Evolutionary conservation across 1,140 invertebrate species (phyloP), one percentile per base, ranked within the genome.

Genomic region (Adoxophyes honmai): DNA sequence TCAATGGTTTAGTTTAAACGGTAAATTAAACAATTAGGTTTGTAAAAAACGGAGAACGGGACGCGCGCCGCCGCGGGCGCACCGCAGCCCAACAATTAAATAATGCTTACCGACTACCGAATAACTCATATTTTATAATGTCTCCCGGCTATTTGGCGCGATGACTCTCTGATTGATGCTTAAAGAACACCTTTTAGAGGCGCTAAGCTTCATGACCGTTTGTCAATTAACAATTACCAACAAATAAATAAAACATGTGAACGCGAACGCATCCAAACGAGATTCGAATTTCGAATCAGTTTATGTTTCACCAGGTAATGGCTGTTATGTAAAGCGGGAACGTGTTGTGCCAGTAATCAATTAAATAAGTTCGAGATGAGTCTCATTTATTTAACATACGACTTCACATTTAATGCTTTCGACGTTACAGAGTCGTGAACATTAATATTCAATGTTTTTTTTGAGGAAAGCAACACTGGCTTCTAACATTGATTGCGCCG

Each of bases 91-190:
- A 76, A 84, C 78, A 86, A 88, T 88, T 86, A 88, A 86, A 86
- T 86, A 81, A 82, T 80, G 75, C 79, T 86, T 85, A 86, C 68
- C 42, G 73, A 79, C 83, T 88, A 86, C 83, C 73, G 83, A 78
- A 86, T 78, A 82, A 82, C 68, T 78, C 76, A 59, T 68, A 59
- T 78, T 78, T 77, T 75, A 86, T 78, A 69, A 75, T 85, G 63
- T 75, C 86, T 76, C 65, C 68, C 55, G 81, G 86, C 83, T 69
- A 70, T 88, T 82, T 84, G 70, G 80, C 77, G 73, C 78, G 71
- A 64, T 71, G 70, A 75, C 66, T 62, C 55, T 56, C 59, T 81
- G 81, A 86, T 81, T 77, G 75, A 81, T 80, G 80, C 62, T 66
- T 57, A 52, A 54, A 35, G 57, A 51, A 34, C 53, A 13, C 48